phyloP scores from a whole-genome alignment of 2,888 invertebrate genomes.

The Noctuana brunneofusca region DNA sequence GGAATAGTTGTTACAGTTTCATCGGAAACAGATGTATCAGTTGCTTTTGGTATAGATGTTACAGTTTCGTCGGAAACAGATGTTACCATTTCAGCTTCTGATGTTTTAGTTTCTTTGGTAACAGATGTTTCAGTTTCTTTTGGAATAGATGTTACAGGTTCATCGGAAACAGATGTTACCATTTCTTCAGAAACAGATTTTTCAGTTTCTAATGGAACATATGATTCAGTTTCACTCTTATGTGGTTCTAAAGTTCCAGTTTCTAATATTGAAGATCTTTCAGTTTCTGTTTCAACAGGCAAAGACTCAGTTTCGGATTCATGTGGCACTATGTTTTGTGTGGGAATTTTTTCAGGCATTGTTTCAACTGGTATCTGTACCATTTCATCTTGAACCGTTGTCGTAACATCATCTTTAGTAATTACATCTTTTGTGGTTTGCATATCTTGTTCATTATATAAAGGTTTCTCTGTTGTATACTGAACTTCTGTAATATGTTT shows the following conservation, averaged over 20 bases:
- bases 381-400: constrained; percentile 11
- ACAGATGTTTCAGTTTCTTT: constrained; percentile 9
- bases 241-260: not conserved
- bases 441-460: constrained; percentile 7
- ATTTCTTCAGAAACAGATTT: not conserved
- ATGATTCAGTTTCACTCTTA: not conserved
- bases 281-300: constrained; percentile 30
- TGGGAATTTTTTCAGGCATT: constrained; percentile 1
- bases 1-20: constrained; percentile 10
- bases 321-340: not conserved
- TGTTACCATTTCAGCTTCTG: not conserved
- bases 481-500: constrained; percentile 33
- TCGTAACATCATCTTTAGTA: constrained; percentile 22
- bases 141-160: constrained; percentile 7
- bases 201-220: not conserved
- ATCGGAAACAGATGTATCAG: constrained; percentile 9
- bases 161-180: not conserved
- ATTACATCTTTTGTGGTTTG: constrained; percentile 7
- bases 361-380: not conserved
- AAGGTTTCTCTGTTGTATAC: constrained; percentile 11
- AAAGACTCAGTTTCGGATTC: constrained; percentile 24
- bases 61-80: not conserved
- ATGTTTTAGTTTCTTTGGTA: constrained; percentile 11
- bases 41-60: constrained; percentile 7
- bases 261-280: constrained; percentile 25